These are phyloP conservation scores for Ellobius talpinus DNA, from an alignment of 2,113 vertebrate genomes.

Conservation along the genomic window DNA sequence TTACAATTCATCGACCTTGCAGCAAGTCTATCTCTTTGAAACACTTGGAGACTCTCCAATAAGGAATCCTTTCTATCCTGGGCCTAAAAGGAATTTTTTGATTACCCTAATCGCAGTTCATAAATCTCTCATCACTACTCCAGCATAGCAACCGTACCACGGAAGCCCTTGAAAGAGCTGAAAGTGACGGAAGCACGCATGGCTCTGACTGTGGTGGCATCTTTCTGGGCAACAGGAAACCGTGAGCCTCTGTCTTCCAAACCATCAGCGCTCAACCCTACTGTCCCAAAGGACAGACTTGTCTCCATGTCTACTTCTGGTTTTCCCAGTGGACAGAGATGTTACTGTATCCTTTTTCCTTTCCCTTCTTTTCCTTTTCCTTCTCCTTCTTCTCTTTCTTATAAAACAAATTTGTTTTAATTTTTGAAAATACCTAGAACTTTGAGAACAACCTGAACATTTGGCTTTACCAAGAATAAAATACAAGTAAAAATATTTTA, in stretches of 20 bases:
- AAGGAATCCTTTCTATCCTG: not conserved
- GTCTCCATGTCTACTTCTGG: not conserved
- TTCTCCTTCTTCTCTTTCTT: not conserved
- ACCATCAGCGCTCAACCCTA: accelerated
- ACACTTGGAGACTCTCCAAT: not conserved
- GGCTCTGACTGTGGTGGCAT: not conserved
- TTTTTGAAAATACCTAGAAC: not conserved
- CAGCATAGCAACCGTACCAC: not conserved
- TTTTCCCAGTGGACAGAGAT: not conserved
- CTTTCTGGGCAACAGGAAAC: not conserved
- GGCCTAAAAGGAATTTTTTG: not conserved
- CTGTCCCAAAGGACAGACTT: not conserved
- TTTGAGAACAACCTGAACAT: not conserved
- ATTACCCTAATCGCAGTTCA: not conserved
- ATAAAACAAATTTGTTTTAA: not conserved
- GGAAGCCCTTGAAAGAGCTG: not conserved
- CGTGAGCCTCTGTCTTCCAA: not conserved
- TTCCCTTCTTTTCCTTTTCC: not conserved
- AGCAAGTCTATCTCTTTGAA: not conserved
- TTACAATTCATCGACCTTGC: not conserved
- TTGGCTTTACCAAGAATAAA: not conserved
- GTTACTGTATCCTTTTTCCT: not conserved
- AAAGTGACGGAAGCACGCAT: not conserved
- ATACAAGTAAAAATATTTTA: not conserved
- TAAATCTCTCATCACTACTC: not conserved